A percentile compares a stretch with the other conserved stretches of the same genome.
Conservation (phyloP, 2,888 invertebrate genomes). For the Acronicta psi region DNA sequence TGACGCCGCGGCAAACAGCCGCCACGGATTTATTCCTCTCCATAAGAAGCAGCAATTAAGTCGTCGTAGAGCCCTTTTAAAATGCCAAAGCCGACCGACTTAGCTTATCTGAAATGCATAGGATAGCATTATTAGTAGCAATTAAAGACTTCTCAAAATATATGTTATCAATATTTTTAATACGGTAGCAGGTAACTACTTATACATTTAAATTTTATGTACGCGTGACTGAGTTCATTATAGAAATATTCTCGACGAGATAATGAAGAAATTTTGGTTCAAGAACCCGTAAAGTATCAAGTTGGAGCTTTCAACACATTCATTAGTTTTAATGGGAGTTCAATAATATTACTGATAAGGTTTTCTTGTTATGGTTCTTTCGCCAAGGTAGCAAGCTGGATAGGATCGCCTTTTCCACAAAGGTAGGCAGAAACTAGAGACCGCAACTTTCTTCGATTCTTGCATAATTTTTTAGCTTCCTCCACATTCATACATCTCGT, state of each 20-base stretch:
- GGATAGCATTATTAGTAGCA: conserved; percentile 85
- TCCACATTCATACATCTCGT: too few species aligned
- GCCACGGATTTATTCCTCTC: conserved; percentile 71
- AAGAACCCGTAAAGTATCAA: conserved; percentile 12
- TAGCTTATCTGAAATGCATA: conserved; percentile 80
- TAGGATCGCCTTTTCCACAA: too few species aligned
- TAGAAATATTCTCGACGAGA: conserved; percentile 75
- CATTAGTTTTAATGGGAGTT: conserved; percentile 3
- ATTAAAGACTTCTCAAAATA: conserved; percentile 83
- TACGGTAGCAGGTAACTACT: conserved; percentile 87
- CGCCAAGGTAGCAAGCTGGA: background rate
- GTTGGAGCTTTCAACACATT: conserved; percentile 4
- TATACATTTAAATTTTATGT: conserved; percentile 85
- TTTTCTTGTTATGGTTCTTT: background rate
- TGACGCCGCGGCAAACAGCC: conserved; percentile 65
- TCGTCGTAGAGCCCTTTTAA: conserved; percentile 78
- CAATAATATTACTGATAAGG: conserved; percentile 1
- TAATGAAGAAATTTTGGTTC: conserved; percentile 66
- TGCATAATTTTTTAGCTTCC: too few species aligned
- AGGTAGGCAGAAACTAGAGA: too few species aligned
- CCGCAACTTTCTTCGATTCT: too few species aligned
- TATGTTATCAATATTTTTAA: conserved; percentile 87
- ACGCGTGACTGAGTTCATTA: conserved; percentile 85
- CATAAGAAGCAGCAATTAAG: conserved; percentile 77
- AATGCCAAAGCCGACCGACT: conserved; percentile 68